These are phyloP conservation scores for Onychomys torridus DNA, from an alignment of 2,797 vertebrate genomes.

Conservation along the genomic window DNA sequence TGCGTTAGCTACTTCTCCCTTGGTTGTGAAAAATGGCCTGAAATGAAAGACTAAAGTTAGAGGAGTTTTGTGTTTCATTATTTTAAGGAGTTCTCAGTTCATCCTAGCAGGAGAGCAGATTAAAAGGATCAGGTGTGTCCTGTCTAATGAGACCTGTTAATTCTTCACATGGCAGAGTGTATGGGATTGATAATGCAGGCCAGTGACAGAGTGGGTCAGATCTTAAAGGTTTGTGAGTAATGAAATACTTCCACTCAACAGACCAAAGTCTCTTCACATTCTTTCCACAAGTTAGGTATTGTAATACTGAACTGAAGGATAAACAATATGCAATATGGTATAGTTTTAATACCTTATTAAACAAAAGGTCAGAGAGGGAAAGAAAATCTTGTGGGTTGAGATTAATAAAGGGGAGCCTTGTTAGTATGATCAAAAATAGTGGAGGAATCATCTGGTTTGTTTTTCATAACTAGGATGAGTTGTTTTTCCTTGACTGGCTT, in stretches of 20 bases:
- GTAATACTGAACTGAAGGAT: background rate
- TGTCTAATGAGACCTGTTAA: background rate
- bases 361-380: background rate
- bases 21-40: background rate
- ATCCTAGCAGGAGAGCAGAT: background rate
- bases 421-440: background rate
- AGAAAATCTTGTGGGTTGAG: background rate
- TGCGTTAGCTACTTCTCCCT: background rate
- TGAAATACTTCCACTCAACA: background rate
- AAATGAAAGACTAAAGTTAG: background rate
- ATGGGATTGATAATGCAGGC: background rate
- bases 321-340: background rate
- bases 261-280: background rate
- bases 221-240: background rate
- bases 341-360: background rate
- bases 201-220: background rate
- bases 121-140: background rate
- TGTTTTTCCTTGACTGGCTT: background rate
- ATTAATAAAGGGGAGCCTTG: background rate
- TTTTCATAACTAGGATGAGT: background rate
- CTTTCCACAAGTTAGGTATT: accelerated
- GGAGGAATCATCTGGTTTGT: background rate
- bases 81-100: background rate
- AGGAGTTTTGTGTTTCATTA: background rate
- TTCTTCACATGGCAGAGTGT: background rate